Evolutionary conservation across 2,797 vertebrate species (phyloP).

Genomic region (Alauda arvensis): DNA sequence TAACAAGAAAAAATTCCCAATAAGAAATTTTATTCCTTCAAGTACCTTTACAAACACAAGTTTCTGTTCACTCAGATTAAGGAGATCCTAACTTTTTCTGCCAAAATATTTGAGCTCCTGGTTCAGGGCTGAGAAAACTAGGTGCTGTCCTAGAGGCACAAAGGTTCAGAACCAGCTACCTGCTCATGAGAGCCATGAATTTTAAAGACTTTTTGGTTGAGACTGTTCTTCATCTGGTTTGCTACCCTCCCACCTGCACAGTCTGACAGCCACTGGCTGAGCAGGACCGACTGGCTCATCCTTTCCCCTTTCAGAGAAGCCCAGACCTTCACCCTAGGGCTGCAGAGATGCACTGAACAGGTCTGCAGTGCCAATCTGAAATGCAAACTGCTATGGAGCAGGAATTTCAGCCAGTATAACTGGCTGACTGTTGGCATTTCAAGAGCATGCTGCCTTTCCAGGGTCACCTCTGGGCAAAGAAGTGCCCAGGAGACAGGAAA

Average conservation of each 20-base stretch:
- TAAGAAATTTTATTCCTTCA: background rate
- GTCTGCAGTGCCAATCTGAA: slow-evolving; percentile 8
- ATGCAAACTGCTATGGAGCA: background rate
- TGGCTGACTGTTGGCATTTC: background rate
- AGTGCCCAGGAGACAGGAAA: slow-evolving; percentile 13
- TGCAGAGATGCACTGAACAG: slow-evolving; percentile 13
- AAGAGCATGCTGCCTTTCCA: background rate
- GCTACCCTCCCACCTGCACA: background rate
- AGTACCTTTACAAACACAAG: background rate
- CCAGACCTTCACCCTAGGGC: slow-evolving; percentile 34
- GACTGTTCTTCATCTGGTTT: slow-evolving; percentile 6
- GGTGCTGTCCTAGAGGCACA: background rate
- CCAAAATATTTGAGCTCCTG: background rate
- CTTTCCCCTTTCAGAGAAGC: background rate
- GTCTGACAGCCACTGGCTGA: slow-evolving; percentile 20
- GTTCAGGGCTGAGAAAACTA: background rate
- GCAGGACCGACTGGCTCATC: slow-evolving; percentile 44
- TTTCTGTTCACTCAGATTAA: background rate
- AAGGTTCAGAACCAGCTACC: background rate
- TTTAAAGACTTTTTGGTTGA: background rate
- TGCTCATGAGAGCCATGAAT: background rate
- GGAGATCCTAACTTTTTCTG: background rate
- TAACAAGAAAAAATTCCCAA: background rate
- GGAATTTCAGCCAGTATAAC: background rate
- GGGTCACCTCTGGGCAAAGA: background rate